These are phyloP conservation scores for Trachops cirrhosus DNA, from an alignment of 2,797 vertebrate genomes.

Conservation along the genomic window DNA sequence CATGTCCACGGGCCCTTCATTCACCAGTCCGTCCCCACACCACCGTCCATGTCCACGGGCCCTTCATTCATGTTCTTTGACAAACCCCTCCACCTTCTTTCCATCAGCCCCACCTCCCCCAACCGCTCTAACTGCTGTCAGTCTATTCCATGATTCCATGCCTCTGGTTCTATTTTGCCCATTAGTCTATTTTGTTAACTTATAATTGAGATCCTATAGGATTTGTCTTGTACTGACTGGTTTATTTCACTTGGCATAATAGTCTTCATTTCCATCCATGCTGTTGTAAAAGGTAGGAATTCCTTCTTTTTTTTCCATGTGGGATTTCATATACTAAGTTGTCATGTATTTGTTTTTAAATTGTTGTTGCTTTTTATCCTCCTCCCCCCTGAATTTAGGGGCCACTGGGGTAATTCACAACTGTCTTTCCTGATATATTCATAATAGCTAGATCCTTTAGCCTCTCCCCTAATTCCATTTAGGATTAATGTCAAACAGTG, in stretches of 20 bases:
- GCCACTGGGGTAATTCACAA: not conserved
- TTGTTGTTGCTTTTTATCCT: not conserved
- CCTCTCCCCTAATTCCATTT: not conserved
- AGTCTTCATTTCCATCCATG: not conserved
- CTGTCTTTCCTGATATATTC: not conserved
- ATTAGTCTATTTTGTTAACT: not conserved
- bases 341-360: not conserved
- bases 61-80: too few species aligned
- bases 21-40: too few species aligned
- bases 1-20: too few species aligned
- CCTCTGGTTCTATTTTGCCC: not conserved
- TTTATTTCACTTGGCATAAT: not conserved
- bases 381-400: not conserved
- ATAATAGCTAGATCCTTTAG: not conserved
- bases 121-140: too few species aligned
- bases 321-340: not conserved
- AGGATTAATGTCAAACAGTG: not conserved
- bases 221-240: not conserved
- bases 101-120: too few species aligned
- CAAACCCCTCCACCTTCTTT: too few species aligned
- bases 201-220: not conserved
- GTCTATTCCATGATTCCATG: not conserved
- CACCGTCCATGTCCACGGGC: too few species aligned
- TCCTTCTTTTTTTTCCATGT: not conserved
- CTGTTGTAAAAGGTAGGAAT: not conserved